Conservation (phyloP, 2,113 vertebrate genomes). For the Anhinga anhinga region DNA sequence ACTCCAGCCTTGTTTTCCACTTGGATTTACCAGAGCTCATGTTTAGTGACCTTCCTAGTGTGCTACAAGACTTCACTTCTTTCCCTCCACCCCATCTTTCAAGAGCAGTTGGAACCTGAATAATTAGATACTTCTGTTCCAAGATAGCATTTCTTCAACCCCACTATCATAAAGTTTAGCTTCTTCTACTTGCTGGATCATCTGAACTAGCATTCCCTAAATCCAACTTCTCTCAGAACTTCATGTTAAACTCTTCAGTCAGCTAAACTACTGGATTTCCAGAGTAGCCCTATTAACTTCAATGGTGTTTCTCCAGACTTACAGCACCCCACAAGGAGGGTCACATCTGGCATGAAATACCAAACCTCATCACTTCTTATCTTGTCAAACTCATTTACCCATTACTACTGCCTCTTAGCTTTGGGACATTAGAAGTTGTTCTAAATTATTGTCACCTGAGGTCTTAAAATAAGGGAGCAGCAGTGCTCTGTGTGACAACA, state of each 20-base stretch:
- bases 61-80: neutral
- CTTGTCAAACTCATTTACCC: neutral
- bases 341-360: neutral
- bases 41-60: neutral
- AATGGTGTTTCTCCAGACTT: neutral
- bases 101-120: neutral
- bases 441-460: neutral
- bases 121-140: neutral
- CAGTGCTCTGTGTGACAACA: neutral
- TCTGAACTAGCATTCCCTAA: neutral
- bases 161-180: neutral
- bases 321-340: neutral
- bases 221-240: neutral
- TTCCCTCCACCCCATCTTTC: neutral
- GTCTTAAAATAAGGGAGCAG: neutral
- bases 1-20: neutral
- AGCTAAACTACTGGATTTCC: neutral
- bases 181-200: neutral
- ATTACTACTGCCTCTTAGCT: neutral
- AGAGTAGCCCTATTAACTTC: neutral
- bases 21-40: neutral
- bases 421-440: neutral
- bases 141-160: neutral
- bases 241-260: neutral
- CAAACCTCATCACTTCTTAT: fast-evolving